Evolutionary conservation across 1,140 invertebrate species (phyloP).

Genomic region (Idris sp.): DNA sequence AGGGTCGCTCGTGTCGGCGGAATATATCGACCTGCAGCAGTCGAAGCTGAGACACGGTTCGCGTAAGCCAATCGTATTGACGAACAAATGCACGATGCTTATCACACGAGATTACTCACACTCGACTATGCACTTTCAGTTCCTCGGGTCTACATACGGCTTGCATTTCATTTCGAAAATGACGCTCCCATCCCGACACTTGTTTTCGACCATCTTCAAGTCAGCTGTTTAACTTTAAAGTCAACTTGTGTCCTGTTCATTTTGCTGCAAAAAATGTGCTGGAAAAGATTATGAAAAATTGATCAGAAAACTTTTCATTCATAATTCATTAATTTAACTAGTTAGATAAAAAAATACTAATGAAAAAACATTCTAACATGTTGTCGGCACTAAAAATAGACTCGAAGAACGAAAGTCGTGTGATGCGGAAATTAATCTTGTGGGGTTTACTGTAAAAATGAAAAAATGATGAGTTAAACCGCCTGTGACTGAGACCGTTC

Average conservation of each 20-base stretch:
- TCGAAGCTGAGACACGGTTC: slow-evolving; percentile 65
- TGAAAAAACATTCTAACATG: slow-evolving; percentile 3
- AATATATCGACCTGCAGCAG: slow-evolving; percentile 73
- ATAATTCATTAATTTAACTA: too few species aligned
- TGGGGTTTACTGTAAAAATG: slow-evolving; percentile 16
- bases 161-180: slow-evolving; percentile 3
- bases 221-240: slow-evolving; percentile 50
- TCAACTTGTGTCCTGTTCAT: slow-evolving; percentile 3
- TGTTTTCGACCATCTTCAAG: background rate
- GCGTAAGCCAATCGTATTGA: slow-evolving; percentile 67
- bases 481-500: slow-evolving; percentile 12
- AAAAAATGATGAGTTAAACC: slow-evolving; percentile 13
- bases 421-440: slow-evolving; percentile 2
- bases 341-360: too few species aligned
- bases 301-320: too few species aligned
- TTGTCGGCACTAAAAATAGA: background rate
- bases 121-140: slow-evolving; percentile 46
- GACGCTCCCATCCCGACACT: background rate
- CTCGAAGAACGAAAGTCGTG: slow-evolving; percentile 16
- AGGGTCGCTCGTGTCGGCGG: slow-evolving; percentile 70
- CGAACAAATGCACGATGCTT: slow-evolving; percentile 56
- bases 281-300: too few species aligned
- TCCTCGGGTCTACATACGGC: slow-evolving; percentile 25
- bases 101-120: slow-evolving; percentile 49
- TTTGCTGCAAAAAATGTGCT: too few species aligned